These are phyloP conservation scores for Lordiphosa fenestrarum DNA, from an alignment of 2,888 invertebrate genomes.

Conservation along the genomic window DNA sequence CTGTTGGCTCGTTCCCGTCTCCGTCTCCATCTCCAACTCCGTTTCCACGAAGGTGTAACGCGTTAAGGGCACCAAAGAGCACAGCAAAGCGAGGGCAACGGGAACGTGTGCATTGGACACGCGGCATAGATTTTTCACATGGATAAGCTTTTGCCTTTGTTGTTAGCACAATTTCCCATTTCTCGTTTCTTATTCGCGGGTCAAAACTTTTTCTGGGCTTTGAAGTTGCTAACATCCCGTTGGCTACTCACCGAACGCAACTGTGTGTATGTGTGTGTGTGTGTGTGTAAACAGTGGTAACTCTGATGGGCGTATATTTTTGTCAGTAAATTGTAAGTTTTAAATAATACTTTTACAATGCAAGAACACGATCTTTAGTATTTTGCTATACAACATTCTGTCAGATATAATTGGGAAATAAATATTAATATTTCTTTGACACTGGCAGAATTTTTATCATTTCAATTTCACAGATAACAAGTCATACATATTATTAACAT, in stretches of 20 bases:
- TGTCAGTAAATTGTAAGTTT: too few species aligned
- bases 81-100: slow-evolving; percentile 19
- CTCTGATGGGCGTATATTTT: too few species aligned
- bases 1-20: slow-evolving; percentile 46
- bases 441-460: too few species aligned
- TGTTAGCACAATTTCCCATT: slow-evolving; percentile 33
- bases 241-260: not conserved
- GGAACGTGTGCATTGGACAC: slow-evolving; percentile 57
- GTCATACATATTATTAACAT: too few species aligned
- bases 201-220: slow-evolving; percentile 50
- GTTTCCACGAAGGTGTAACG: slow-evolving; percentile 61
- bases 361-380: too few species aligned
- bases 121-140: slow-evolving; percentile 73
- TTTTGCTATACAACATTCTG: too few species aligned
- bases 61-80: slow-evolving; percentile 49
- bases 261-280: too few species aligned
- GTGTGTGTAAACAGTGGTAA: not conserved
- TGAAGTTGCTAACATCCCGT: slow-evolving; percentile 36
- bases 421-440: too few species aligned
- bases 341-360: too few species aligned
- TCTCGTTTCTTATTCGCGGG: slow-evolving; percentile 33
- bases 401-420: too few species aligned
- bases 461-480: too few species aligned
- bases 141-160: slow-evolving; percentile 55
- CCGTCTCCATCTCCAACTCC: slow-evolving; percentile 1